Conservation (phyloP, 2,888 invertebrate genomes). For the Leptarthrus brevirostris region DNA sequence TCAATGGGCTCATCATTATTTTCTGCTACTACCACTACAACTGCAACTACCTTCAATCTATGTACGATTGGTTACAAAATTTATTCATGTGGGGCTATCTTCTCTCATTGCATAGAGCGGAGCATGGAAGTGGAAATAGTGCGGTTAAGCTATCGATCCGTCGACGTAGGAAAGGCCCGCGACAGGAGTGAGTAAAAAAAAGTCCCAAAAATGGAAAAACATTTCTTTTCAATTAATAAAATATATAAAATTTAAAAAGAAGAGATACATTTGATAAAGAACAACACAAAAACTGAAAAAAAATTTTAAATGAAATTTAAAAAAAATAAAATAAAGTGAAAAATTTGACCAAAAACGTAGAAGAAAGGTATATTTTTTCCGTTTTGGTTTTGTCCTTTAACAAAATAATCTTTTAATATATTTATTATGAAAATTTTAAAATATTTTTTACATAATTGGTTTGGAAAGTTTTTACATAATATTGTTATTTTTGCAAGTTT, state of each 20-base stretch:
- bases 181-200: constrained; percentile 57
- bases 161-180: constrained; percentile 57
- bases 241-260: constrained; percentile 20
- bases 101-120: constrained; percentile 54
- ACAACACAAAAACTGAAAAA: constrained; percentile 48
- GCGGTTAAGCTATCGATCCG: constrained; percentile 57
- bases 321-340: constrained; percentile 28
- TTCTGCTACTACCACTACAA: constrained; percentile 15
- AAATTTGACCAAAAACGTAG: neutral
- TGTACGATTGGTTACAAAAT: constrained; percentile 36
- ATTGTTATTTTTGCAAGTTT: constrained; percentile 19
- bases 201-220: constrained; percentile 26
- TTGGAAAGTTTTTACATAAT: constrained; percentile 14
- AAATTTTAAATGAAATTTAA: neutral
- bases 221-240: constrained; percentile 10
- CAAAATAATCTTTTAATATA: constrained; percentile 25
- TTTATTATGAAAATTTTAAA: neutral
- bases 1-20: constrained; percentile 23
- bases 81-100: constrained; percentile 41
- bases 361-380: constrained; percentile 1
- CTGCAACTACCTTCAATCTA: neutral
- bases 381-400: constrained; percentile 43
- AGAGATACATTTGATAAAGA: constrained; percentile 45
- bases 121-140: constrained; percentile 56
- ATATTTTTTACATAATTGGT: constrained; percentile 15